Percentiles rank a stretch among this genome's conserved stretches.
These are phyloP conservation scores for Melinopterus prodromus DNA, from an alignment of 2,888 invertebrate genomes.

Conservation along the genomic window DNA sequence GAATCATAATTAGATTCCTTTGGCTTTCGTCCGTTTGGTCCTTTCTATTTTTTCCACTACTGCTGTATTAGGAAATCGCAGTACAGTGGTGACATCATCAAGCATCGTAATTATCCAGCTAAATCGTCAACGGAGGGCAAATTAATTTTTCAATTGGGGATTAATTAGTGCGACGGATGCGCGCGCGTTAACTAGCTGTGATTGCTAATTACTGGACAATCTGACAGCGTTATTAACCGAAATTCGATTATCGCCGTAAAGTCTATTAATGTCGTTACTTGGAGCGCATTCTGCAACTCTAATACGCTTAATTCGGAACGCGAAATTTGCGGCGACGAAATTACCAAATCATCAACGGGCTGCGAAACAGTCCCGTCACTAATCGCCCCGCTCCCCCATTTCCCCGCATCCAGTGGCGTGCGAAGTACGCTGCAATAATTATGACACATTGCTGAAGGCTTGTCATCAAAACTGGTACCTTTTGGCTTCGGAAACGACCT, in stretches of 20 bases:
- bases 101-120: background rate
- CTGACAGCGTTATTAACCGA: slow-evolving; percentile 53
- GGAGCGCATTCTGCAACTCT: slow-evolving; percentile 52
- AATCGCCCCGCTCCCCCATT: background rate
- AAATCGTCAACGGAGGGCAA: background rate
- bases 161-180: slow-evolving; percentile 35
- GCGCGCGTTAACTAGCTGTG: slow-evolving; percentile 49
- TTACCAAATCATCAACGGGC: slow-evolving; percentile 27
- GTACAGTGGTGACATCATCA: background rate
- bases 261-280: slow-evolving; percentile 55
- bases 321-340: slow-evolving; percentile 30
- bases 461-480: too few relatives aligned
- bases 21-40: too few relatives aligned
- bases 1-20: too few relatives aligned
- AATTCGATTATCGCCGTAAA: slow-evolving; percentile 54
- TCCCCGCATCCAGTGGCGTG: background rate
- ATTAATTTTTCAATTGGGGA: slow-evolving; percentile 31
- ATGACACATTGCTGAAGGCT: too few relatives aligned
- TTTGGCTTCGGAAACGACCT: too few relatives aligned
- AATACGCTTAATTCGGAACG: slow-evolving; percentile 42
- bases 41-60: too few relatives aligned
- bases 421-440: background rate
- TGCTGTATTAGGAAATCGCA: too few relatives aligned
- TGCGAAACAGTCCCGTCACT: slow-evolving; percentile 16
- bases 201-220: slow-evolving; percentile 53